Base-by-base conservation (phyloP, 2,888 invertebrate species). In the Amiota mariae region DNA sequence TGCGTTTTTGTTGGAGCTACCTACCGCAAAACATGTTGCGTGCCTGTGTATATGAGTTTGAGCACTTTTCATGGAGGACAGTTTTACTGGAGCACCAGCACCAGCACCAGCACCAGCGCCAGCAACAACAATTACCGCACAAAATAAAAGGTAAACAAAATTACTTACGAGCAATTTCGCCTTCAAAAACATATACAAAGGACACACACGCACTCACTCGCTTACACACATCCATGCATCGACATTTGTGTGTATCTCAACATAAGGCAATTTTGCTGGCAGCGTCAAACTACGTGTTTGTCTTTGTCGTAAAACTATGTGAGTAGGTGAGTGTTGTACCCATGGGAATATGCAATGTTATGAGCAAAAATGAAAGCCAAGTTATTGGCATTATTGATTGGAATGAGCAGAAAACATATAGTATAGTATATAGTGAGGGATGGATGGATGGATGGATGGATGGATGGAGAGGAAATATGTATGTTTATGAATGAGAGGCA, bases 121-220 rank as follows among this genome's bases (percentile, higher is more conserved):
- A 36, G 36, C 79, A 84, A 80, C 84, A 84, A 84, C 82, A 83
- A 83, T 85, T 85, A 84, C 81, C 84, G 76, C 82, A 79, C 82
- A 79, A 82, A 85, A 82, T 83, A 85, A 85, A 84, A 83, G 82
- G 82, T 82, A 83, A 83, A 83, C 85, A 83, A 84, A 82, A 85
- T 83, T 83, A 85, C 79, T 83, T 85, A 81, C 82, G 77, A 80
- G 76, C 79, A 81, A 85, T 85, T 83, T 84, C 80, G 73, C 82
- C 75, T 74, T 78, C 74, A 77, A 81, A 82, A 82, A 80, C 80
- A 82, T 76, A 71, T 59, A 57, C 64, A 54, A 64, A 63, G 54
- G 47, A 72, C 36, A 72, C 9, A 47, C 18, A 2, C 57, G 56
- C n/a, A 47, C 46, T 57, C 70, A 18, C 59, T 57, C 36, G 11